Conservation (phyloP, 2,113 vertebrate genomes). For the Macquaria ambigua region DNA sequence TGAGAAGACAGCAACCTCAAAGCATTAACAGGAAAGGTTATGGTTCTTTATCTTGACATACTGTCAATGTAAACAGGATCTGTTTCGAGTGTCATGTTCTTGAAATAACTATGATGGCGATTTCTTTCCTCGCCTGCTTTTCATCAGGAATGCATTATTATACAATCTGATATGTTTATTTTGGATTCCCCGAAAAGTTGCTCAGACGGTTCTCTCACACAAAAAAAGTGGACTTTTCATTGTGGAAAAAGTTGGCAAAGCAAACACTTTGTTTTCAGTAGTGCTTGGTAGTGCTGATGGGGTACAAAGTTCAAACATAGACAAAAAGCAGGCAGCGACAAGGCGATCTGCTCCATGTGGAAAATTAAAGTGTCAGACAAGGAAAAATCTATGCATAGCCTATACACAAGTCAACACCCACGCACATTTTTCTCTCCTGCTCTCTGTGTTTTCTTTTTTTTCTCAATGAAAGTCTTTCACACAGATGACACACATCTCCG, state of each 20-base stretch:
- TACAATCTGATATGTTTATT: constrained; percentile 15
- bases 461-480: constrained; percentile 85
- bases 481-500: constrained; percentile 74
- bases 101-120: neutral
- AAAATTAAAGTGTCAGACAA: constrained; percentile 78
- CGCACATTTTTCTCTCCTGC: constrained; percentile 62
- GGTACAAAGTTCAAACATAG: constrained; percentile 59
- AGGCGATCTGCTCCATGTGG: constrained; percentile 65
- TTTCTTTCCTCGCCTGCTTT: neutral
- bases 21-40: neutral
- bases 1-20: constrained; percentile 1
- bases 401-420: constrained; percentile 80
- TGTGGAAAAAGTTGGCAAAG: constrained; percentile 21
- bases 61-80: neutral
- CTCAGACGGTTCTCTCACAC: neutral
- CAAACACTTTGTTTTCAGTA: constrained; percentile 41
- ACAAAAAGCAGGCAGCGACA: constrained; percentile 65
- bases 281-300: constrained; percentile 24
- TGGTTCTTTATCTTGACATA: neutral
- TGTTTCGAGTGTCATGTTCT: neutral
- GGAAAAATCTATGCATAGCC: constrained; percentile 82
- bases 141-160: neutral
- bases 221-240: constrained; percentile 1
- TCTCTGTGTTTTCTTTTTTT: constrained; percentile 65
- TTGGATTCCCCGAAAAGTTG: constrained; percentile 1